phyloP scores from a whole-genome alignment of 2,888 invertebrate species.

The Polyommatus icarus region DNA sequence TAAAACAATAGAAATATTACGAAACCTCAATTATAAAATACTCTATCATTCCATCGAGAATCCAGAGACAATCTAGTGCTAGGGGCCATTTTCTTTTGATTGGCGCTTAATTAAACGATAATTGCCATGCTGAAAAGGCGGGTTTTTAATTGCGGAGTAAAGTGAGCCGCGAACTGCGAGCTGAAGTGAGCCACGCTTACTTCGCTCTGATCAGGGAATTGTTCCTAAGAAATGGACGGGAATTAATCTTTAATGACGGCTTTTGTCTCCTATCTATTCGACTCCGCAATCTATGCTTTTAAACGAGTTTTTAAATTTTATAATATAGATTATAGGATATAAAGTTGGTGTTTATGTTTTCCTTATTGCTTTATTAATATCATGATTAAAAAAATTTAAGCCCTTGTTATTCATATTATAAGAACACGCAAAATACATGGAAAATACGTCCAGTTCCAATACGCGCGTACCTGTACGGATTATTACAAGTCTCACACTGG shows the following conservation, averaged over 20 bases:
- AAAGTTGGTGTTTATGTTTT: background rate
- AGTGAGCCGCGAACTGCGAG: background rate
- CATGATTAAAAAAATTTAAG: too few relatives aligned
- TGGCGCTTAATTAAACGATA: constrained; percentile 27
- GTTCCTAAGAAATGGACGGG: constrained; percentile 12
- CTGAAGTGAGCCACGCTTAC: background rate
- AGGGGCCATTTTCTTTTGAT: constrained; percentile 20
- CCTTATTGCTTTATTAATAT: too few relatives aligned
- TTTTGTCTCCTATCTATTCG: background rate
- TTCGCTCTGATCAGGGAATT: constrained; percentile 16
- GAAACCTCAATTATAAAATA: background rate
- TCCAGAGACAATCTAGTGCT: constrained; percentile 15
- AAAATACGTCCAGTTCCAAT: too few relatives aligned
- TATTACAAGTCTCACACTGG: too few relatives aligned
- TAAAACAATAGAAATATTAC: background rate
- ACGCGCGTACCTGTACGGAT: too few relatives aligned
- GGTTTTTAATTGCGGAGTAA: constrained; percentile 22
- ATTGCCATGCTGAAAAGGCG: constrained; percentile 27
- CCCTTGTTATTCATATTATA: too few relatives aligned
- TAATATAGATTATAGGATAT: background rate
- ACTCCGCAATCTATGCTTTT: background rate
- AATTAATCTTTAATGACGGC: background rate
- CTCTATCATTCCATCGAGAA: constrained; percentile 3
- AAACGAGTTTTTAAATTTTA: background rate
- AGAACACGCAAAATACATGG: too few relatives aligned